Conservation (phyloP, 2,888 invertebrate species). For the Heliothis peltigera region DNA sequence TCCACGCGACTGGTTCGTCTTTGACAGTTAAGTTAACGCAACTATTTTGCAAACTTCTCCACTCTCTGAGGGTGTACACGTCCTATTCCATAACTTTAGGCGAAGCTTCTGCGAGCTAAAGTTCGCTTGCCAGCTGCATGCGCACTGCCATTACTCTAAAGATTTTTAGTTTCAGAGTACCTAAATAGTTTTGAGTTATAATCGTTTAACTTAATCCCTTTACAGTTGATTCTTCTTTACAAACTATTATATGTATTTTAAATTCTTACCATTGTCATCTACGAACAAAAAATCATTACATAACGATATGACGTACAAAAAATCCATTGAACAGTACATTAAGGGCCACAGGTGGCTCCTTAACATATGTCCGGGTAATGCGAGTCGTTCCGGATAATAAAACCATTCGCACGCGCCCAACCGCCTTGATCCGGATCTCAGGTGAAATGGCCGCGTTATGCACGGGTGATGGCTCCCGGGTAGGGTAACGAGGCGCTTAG, state of each 20-base stretch:
- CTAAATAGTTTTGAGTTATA: not conserved
- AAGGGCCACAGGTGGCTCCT: constrained; percentile 74
- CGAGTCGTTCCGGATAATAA: constrained; percentile 73
- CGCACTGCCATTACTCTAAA: constrained; percentile 4
- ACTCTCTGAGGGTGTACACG: constrained; percentile 50
- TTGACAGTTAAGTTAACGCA: constrained; percentile 54
- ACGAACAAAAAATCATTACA: not conserved
- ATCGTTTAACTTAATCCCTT: not conserved
- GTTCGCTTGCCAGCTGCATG: constrained; percentile 37
- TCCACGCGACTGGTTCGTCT: constrained; percentile 32
- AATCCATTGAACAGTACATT: constrained; percentile 10
- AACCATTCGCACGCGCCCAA: constrained; percentile 73
- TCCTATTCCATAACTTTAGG: constrained; percentile 46
- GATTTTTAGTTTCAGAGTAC: constrained; percentile 12
- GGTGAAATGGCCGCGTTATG: constrained; percentile 64
- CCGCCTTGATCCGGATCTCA: constrained; percentile 66
- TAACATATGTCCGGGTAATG: constrained; percentile 65
- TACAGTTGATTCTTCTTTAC: too few relatives aligned
- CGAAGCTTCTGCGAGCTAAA: constrained; percentile 14
- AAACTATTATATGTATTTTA: too few relatives aligned
- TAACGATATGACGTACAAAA: too few relatives aligned
- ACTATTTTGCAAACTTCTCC: constrained; percentile 53
- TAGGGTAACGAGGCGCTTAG: constrained; percentile 6
- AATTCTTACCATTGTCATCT: not conserved
- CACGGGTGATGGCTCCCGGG: constrained; percentile 47